Conservation (phyloP, 2,888 invertebrate genomes). For the Pseudanteris insignis region DNA sequence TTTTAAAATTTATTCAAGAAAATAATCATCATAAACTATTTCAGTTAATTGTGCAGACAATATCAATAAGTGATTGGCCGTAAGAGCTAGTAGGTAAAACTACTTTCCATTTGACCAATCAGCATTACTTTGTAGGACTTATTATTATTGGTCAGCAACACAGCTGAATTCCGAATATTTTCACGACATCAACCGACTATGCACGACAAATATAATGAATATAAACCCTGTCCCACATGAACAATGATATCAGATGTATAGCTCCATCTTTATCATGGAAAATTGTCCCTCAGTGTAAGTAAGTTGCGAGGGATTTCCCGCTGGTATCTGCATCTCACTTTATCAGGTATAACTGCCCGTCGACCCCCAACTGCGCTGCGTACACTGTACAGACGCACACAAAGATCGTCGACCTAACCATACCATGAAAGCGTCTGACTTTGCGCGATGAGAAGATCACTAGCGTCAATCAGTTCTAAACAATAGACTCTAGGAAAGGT, state of each 20-base stretch:
- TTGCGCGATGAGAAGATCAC: slow-evolving; percentile 22
- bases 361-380: slow-evolving; percentile 12
- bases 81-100: too few relatives aligned
- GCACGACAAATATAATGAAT: slow-evolving; percentile 27
- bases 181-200: slow-evolving; percentile 12
- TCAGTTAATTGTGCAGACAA: neutral
- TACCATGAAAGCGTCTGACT: slow-evolving; percentile 25
- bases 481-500: slow-evolving; percentile 4
- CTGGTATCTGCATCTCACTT: too few relatives aligned
- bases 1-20: too few relatives aligned
- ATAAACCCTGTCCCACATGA: too few relatives aligned
- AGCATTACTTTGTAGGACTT: neutral
- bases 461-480: slow-evolving; percentile 15
- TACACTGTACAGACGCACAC: slow-evolving; percentile 10
- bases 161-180: slow-evolving; percentile 23
- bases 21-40: too few relatives aligned
- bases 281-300: too few relatives aligned
- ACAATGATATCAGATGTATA: too few relatives aligned
- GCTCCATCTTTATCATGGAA: too few relatives aligned
- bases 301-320: too few relatives aligned
- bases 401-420: slow-evolving; percentile 35
- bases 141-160: slow-evolving; percentile 10
- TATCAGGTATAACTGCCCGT: too few relatives aligned
- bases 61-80: too few relatives aligned
- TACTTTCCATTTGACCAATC: slow-evolving; percentile 7